Percentiles rank a stretch among this genome's conserved stretches.
Conservation (phyloP, 2,797 vertebrate genomes). For the Phalanger gymnotis region DNA sequence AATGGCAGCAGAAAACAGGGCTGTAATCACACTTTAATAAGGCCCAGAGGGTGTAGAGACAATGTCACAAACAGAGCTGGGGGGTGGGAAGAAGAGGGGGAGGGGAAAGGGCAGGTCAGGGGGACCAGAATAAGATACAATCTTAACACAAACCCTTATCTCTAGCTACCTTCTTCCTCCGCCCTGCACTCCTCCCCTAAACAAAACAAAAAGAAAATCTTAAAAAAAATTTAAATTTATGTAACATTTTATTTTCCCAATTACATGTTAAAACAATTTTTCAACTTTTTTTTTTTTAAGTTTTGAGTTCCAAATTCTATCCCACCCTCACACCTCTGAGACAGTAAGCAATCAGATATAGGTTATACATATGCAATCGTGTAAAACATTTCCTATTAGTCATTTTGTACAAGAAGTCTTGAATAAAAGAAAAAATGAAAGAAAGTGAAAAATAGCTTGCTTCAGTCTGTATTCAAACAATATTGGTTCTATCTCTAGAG, state of each 20-base stretch:
- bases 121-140: not conserved
- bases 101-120: not conserved
- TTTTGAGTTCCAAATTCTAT: not conserved
- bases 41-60: not conserved
- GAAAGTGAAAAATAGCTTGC: not conserved
- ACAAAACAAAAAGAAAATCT: not conserved
- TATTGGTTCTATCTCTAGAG: too few relatives aligned
- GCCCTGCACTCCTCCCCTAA: not conserved
- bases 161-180: not conserved
- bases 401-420: not conserved
- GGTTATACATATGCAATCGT: not conserved
- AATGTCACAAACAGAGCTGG: not conserved
- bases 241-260: not conserved
- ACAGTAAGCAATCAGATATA: not conserved
- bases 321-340: too few relatives aligned
- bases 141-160: not conserved
- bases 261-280: not conserved
- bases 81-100: too few relatives aligned
- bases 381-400: not conserved
- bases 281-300: not conserved
- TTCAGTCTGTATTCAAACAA: not conserved
- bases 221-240: not conserved
- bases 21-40: not conserved
- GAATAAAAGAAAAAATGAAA: not conserved
- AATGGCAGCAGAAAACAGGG: not conserved